phyloP scores from a whole-genome alignment of 2,113 vertebrate genomes.

The Otolemur garnettii region DNA sequence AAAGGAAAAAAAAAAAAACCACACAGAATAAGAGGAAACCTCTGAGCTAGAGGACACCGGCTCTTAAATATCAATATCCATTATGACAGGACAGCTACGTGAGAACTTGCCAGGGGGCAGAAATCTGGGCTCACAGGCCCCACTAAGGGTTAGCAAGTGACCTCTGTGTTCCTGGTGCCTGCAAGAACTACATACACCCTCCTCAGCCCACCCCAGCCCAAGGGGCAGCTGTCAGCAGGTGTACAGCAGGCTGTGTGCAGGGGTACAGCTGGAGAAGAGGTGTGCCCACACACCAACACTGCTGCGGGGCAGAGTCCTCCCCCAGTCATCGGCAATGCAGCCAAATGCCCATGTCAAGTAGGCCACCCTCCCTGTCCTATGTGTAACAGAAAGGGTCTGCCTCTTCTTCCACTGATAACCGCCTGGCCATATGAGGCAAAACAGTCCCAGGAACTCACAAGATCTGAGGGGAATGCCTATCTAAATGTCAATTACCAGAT shows the following conservation, averaged over 20 bases:
- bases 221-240: not conserved
- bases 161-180: not conserved
- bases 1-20: not conserved
- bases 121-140: not conserved
- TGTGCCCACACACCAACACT: not conserved
- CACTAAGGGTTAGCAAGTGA: not conserved
- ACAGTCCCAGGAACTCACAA: not conserved
- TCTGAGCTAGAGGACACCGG: not conserved
- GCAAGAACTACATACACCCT: not conserved
- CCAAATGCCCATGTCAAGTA: not conserved
- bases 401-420: not conserved
- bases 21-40: not conserved
- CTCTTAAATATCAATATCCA: not conserved
- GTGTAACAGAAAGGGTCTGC: not conserved
- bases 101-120: not conserved
- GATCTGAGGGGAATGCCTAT: not conserved
- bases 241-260: not conserved
- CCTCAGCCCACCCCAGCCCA: rapidly evolving
- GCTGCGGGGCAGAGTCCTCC: not conserved
- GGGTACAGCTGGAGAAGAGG: not conserved
- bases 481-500: constrained; percentile 90
- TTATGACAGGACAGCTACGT: too few species aligned
- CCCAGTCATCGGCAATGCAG: not conserved
- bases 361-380: not conserved
- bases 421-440: not conserved